phyloP scores from a whole-genome alignment of 2,113 vertebrate genomes.

The Phalacrocorax carbo region DNA sequence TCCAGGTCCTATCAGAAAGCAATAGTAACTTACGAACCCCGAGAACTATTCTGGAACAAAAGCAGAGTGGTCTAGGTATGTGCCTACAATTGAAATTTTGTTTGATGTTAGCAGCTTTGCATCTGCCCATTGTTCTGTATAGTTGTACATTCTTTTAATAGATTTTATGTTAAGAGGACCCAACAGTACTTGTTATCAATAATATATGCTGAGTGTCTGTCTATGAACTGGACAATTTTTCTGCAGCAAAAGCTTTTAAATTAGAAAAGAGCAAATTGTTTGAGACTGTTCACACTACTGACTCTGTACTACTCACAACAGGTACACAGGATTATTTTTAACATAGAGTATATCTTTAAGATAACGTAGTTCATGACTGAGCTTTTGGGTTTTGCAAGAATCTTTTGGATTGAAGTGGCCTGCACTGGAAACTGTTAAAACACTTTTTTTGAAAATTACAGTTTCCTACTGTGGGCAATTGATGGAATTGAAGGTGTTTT shows the following conservation, averaged over 20 bases:
- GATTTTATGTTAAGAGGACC: slow-evolving; percentile 42
- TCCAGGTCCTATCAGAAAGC: slow-evolving; percentile 85
- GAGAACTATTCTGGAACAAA: slow-evolving; percentile 84
- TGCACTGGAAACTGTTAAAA: slow-evolving; percentile 23
- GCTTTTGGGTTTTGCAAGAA: not conserved
- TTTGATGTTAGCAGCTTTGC: slow-evolving; percentile 1
- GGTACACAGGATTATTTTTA: slow-evolving; percentile 13
- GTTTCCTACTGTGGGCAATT: not conserved
- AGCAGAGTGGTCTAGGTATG: slow-evolving; percentile 86
- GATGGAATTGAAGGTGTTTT: not conserved
- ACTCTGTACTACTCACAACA: not conserved
- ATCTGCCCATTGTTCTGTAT: not conserved
- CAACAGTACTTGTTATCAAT: slow-evolving; percentile 29
- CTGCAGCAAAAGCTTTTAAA: not conserved
- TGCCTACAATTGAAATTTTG: slow-evolving; percentile 27
- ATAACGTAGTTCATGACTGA: not conserved
- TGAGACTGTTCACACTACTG: not conserved
- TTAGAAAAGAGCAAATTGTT: not conserved
- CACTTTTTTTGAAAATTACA: not conserved
- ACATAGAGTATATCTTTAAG: not conserved
- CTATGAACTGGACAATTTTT: not conserved
- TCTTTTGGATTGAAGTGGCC: not conserved
- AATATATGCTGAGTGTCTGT: not conserved
- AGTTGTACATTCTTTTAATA: not conserved
- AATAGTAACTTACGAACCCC: slow-evolving; percentile 78